A percentile compares a stretch with the other conserved stretches of the same genome.
These are phyloP conservation scores for Sipha flava DNA, from an alignment of 1,140 invertebrate genomes.

Conservation along the genomic window DNA sequence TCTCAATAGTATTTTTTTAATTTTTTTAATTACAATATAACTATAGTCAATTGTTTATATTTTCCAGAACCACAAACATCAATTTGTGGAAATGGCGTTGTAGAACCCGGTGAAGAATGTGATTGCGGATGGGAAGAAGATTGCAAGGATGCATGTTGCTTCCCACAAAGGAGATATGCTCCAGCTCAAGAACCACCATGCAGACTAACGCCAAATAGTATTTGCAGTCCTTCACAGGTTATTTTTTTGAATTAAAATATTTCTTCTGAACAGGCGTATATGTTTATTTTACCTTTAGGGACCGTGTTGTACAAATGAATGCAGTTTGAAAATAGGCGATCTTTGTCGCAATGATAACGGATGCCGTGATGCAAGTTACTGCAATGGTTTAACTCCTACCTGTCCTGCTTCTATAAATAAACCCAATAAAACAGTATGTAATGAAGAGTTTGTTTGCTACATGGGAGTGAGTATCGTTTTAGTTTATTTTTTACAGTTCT, in stretches of 20 bases:
- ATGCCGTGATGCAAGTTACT: conserved; percentile 81
- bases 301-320: conserved; percentile 86
- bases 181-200: conserved; percentile 68
- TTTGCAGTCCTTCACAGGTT: conserved; percentile 75
- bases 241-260: neutral
- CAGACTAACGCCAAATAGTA: conserved; percentile 63
- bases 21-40: no score
- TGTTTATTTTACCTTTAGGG: conserved; percentile 56
- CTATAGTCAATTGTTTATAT: no score
- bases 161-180: conserved; percentile 74
- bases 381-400: conserved; percentile 70
- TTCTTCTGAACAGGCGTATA: neutral
- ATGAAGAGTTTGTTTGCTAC: conserved; percentile 87
- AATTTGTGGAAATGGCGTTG: conserved; percentile 94
- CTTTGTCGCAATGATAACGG: conserved; percentile 91
- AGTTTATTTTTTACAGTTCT: neutral
- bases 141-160: conserved; percentile 88
- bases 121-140: conserved; percentile 97
- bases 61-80: conserved; percentile 72
- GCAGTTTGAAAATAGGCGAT: conserved; percentile 72
- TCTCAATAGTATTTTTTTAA: neutral
- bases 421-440: conserved; percentile 88
- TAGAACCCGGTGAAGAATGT: conserved; percentile 92
- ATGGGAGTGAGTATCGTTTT: conserved; percentile 75
- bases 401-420: conserved; percentile 88